Evolutionary conservation across 2,888 invertebrate species (phyloP), one percentile per base, ranked within the genome.

Genomic region (Drosophila atripex): DNA sequence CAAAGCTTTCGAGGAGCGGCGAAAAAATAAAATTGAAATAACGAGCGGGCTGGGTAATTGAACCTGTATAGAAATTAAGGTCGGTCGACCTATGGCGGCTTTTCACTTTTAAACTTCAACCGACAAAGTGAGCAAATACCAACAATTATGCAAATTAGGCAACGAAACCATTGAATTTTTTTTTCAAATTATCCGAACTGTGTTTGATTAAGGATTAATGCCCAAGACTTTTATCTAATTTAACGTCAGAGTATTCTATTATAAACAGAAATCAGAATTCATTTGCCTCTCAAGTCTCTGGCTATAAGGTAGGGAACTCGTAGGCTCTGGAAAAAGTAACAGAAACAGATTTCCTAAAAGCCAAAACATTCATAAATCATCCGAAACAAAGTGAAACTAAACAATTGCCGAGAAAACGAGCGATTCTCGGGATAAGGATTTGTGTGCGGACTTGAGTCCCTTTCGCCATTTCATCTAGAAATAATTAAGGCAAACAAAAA

Each of bases 401-500:
- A 52, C 65, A 59, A 69, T 79, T 83, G 66, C 61, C 56, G 30
- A 38, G 28, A n/a, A 35, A 35, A 35, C 61, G 39, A 5, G 28
- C 28, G 28, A 28, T 28, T 8, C 70, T 63, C 49, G 9, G 41
- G 53, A 12, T 16, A n/a, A 28, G 14, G 32, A 50, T 43, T 50
- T 77, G 47, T 61, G 45, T 65, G 76, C n/a, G 35, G 12, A 45
- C 55, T 65, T 49, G 54, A 49, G 61, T 50, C 38, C 77, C 51
- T 72, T 77, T 65, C 72, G 68, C 64, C 71, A 68, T 76, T 72
- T 72, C 70, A 69, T 79, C 73, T 72, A 47, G 63, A 71, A 80
- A 86, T 88, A 83, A 83, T 83, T 83, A 86, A 71, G 71, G 70
- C 55, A 60, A 71, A 54, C 69, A 56, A 68, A 83, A 86, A 75